These are phyloP conservation scores for Anhinga anhinga DNA, from an alignment of 2,113 vertebrate species.

Conservation along the genomic window DNA sequence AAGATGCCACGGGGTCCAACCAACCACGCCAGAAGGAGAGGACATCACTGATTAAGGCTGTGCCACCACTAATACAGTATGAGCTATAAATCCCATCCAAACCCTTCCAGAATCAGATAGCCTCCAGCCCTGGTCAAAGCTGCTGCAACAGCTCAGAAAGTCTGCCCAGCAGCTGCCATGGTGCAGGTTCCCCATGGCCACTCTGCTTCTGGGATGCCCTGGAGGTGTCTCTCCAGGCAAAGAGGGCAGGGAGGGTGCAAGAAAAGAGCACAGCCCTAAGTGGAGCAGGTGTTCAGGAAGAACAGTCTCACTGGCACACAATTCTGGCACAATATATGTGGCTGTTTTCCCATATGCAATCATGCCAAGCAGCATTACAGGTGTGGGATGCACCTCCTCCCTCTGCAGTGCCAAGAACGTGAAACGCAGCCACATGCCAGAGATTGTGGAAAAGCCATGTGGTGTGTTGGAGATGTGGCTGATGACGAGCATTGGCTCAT, in stretches of 20 bases:
- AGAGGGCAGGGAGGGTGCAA: neutral
- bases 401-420: neutral
- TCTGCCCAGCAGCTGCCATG: neutral
- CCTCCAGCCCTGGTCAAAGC: neutral
- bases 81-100: neutral
- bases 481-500: neutral
- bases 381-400: neutral
- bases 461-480: neutral
- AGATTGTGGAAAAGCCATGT: neutral
- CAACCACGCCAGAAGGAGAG: neutral
- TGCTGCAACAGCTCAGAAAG: neutral
- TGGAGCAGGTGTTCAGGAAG: neutral
- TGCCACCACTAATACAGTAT: neutral
- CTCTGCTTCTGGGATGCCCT: neutral
- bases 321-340: rapidly evolving
- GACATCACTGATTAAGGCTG: neutral
- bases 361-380: neutral
- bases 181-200: neutral
- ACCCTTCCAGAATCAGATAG: neutral
- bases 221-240: neutral
- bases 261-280: neutral
- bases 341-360: neutral
- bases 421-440: neutral
- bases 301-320: neutral
- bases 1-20: neutral